Evolutionary conservation across 2,888 invertebrate genomes (phyloP), one percentile per base, ranked within the genome.

Genomic region (Dryobotodes eremita): DNA sequence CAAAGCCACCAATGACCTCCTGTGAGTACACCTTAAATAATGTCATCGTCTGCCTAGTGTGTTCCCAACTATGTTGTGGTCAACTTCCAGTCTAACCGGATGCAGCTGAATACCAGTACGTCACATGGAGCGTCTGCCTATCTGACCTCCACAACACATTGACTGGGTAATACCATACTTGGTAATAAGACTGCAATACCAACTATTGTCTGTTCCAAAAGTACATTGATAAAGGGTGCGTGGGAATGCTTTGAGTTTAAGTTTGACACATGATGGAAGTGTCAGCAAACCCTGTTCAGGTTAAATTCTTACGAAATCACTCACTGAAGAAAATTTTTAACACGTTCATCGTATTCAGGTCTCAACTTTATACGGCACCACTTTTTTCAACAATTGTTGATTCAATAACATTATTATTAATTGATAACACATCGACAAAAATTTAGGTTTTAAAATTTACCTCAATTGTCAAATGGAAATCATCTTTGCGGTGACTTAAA

Each of bases 11-110:
- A 88, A 91, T 42, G 91, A 92, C 57, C 87, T 93, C 59, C 90
- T 91, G 94, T 94, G 68, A 93, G 94, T 91, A 48, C 11, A 57
- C 8, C 11, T 15, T 15, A n/a, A 50, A 20, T 5, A 10, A 17
- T 26, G 59, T 13, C 15, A 55, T 7, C 46, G 15, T 42, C 31
- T 15, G 53, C 13, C 46, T 36, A n/a, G 20, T 42, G 5, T 20
- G 36, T 6, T 8, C 10, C 10, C n/a, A 17, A 42, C 26, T 65
- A 10, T 31, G 55, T 23, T 36, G 6, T 0, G 26, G 26, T 26
- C 26, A 4, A 17, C 26, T 26, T 8, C 15, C 17, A 26, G 59
- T 26, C 26, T 17, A 6, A 62, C 13, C 13, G 23, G 62, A 36
- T 36, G 62, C 31, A 23, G 7, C 36, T 64, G 23, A 17, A 7